Percentiles rank a stretch among this genome's conserved stretches.
These are phyloP conservation scores for Uloborus diversus DNA, from an alignment of 1,140 invertebrate species.

Conservation along the genomic window DNA sequence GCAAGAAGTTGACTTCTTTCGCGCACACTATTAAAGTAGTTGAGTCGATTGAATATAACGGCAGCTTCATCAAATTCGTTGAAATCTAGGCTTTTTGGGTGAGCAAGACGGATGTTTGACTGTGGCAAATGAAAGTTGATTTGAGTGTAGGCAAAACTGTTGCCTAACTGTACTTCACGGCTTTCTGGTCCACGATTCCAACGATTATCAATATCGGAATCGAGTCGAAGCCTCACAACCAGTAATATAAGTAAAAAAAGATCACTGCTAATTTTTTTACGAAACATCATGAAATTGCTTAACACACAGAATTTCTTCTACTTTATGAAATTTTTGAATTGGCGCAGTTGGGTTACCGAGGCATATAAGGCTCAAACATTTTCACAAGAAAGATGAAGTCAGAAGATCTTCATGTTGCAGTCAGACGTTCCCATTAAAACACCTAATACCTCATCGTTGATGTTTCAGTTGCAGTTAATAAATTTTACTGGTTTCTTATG, in stretches of 20 bases:
- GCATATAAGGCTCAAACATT: no score
- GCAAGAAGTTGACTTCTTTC: neutral
- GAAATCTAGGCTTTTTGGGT: constrained; percentile 12
- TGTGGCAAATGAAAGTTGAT: neutral
- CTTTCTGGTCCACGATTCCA: constrained; percentile 67
- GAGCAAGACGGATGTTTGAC: neutral
- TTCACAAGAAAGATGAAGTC: no score
- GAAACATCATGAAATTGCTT: constrained; percentile 74
- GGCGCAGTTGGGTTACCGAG: no score
- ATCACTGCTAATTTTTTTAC: constrained; percentile 80
- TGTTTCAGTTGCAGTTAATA: no score
- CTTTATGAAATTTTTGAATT: no score
- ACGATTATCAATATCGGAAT: constrained; percentile 73
- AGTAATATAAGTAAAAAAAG: constrained; percentile 80
- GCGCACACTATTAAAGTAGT: constrained; percentile 17
- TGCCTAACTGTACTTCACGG: constrained; percentile 64
- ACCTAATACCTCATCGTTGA: no score
- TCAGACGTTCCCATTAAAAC: no score
- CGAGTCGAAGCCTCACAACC: constrained; percentile 78
- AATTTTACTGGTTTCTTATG: no score
- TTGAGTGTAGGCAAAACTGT: constrained; percentile 64
- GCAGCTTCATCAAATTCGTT: constrained; percentile 25
- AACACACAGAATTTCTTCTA: no score
- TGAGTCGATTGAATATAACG: constrained; percentile 25
- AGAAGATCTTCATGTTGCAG: no score